A percentile compares a stretch with the other conserved stretches of the same genome.
phyloP scores from a whole-genome alignment of 2,113 vertebrate genomes.

The Boleophthalmus pectinirostris region DNA sequence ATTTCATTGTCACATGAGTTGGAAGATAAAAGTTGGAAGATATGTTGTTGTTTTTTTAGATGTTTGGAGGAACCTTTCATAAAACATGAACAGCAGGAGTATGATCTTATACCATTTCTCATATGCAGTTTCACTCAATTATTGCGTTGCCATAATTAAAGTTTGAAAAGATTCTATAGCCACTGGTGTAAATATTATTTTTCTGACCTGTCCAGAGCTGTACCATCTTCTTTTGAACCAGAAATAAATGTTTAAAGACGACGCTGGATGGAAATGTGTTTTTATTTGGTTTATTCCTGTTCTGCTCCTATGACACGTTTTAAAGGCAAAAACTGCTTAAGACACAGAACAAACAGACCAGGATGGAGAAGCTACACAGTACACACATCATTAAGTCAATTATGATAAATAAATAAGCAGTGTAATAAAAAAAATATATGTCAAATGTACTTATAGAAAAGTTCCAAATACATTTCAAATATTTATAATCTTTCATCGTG shows the following conservation, averaged over 20 bases:
- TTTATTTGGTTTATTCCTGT: neutral
- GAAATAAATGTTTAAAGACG: conserved; percentile 1
- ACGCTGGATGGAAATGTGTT: no score
- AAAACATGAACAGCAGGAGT: no score
- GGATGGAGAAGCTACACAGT: conserved; percentile 7
- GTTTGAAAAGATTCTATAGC: neutral
- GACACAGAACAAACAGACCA: conserved; percentile 39
- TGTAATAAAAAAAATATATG: no score
- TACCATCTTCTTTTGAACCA: neutral
- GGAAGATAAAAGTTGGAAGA: no score
- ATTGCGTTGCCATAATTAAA: neutral
- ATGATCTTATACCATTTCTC: no score
- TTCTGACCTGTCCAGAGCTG: neutral
- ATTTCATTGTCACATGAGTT: neutral
- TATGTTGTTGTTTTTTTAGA: neutral
- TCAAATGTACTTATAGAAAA: no score
- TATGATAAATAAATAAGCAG: neutral
- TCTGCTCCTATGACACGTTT: neutral
- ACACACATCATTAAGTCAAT: neutral
- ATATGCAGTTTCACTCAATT: no score
- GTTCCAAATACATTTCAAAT: no score
- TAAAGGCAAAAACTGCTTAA: conserved; percentile 34
- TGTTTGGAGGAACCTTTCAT: no score
- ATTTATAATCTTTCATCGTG: no score
- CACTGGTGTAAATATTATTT: neutral